phyloP scores from a whole-genome alignment of 2,113 vertebrate genomes.

The Tamias sibiricus region DNA sequence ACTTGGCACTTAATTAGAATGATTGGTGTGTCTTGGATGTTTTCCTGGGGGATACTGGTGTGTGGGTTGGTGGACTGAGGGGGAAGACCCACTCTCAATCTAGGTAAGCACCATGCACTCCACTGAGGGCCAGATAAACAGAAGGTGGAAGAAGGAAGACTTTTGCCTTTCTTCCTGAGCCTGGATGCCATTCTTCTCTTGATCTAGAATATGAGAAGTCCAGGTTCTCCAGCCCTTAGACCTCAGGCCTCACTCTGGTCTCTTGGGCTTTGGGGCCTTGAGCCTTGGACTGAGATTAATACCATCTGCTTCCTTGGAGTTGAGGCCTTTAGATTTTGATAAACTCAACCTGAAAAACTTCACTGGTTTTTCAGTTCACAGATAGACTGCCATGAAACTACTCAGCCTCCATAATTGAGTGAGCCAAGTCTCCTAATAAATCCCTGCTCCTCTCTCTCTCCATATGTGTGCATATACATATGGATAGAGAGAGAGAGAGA shows the following conservation, averaged over 20 bases:
- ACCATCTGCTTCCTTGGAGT: background rate
- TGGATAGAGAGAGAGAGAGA: background rate
- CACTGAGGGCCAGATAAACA: rapidly evolving
- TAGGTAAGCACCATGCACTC: no score
- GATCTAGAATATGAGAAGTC: background rate
- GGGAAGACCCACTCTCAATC: background rate
- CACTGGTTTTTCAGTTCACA: background rate
- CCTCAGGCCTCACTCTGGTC: no score
- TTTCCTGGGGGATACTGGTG: no score
- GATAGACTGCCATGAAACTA: background rate
- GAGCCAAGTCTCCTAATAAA: background rate
- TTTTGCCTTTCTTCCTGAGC: background rate
- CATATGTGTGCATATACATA: background rate
- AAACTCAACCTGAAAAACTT: background rate
- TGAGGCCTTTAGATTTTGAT: background rate
- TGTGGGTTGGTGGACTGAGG: background rate
- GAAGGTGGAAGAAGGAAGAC: background rate
- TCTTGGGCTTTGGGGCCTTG: background rate
- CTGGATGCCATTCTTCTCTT: background rate
- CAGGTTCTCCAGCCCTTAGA: background rate
- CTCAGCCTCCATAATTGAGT: background rate
- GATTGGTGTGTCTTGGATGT: background rate
- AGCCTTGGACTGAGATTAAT: background rate
- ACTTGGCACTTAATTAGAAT: background rate
- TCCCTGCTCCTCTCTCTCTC: background rate